Evolutionary conservation across 2,113 vertebrate genomes (phyloP).

Genomic region (Atractosteus spatula): DNA sequence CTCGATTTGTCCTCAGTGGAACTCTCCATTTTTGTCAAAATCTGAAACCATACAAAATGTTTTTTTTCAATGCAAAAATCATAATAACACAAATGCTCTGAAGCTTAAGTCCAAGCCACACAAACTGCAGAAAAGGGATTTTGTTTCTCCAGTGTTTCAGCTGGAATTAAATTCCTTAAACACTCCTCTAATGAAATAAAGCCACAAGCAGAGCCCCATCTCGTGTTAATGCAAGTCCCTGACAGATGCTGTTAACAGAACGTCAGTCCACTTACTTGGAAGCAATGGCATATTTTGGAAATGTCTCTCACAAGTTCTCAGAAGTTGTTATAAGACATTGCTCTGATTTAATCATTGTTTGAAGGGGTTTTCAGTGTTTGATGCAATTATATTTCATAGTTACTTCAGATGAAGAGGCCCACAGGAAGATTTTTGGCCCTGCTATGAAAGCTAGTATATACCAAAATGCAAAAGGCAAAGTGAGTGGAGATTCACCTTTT

Average conservation of each 20-base stretch:
- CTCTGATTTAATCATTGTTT: conserved; percentile 13
- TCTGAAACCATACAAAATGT: neutral
- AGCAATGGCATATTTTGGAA: neutral
- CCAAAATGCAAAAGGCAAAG: too few relatives aligned
- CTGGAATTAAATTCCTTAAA: conserved; percentile 27
- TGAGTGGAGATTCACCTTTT: too few relatives aligned
- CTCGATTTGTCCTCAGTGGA: conserved; percentile 14
- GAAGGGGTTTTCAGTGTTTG: neutral
- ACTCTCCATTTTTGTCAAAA: neutral
- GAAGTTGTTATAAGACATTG: conserved; percentile 4
- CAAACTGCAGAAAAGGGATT: neutral
- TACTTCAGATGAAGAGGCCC: too few relatives aligned
- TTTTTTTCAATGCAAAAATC: conserved; percentile 15
- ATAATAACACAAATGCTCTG: neutral
- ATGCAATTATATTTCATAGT: neutral
- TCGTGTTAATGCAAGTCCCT: conserved; percentile 15
- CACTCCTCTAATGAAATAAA: conserved; percentile 41
- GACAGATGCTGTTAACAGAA: conserved; percentile 15
- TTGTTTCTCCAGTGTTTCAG: neutral
- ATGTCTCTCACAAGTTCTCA: conserved; percentile 16
- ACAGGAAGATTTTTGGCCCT: too few relatives aligned
- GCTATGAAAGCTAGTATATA: too few relatives aligned
- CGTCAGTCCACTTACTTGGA: neutral
- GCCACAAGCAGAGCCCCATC: neutral
- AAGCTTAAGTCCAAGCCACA: conserved; percentile 3